Evolutionary conservation across 2,797 vertebrate species (phyloP).

Genomic region (Pangasius larnaudii): DNA sequence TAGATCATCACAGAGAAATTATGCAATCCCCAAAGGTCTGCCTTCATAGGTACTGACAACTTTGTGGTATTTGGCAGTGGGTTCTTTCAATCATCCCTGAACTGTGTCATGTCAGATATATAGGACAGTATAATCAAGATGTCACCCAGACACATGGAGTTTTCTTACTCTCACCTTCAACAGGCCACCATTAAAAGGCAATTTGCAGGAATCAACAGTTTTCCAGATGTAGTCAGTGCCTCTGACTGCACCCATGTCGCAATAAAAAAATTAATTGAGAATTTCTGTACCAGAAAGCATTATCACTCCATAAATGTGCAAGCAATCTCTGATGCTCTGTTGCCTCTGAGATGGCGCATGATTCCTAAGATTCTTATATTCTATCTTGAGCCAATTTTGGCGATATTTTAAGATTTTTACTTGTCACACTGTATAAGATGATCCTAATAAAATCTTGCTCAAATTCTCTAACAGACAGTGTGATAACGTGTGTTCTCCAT

Average conservation of each 20-base stretch:
- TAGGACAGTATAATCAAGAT: neutral
- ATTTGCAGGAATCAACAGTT: neutral
- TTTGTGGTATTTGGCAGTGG: neutral
- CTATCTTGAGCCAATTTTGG: neutral
- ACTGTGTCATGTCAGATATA: neutral
- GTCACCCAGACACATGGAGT: neutral
- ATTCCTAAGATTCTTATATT: neutral
- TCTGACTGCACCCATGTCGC: neutral
- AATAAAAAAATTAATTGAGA: slow-evolving; percentile 13
- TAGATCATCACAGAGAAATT: slow-evolving; percentile 4
- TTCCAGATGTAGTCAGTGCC: neutral
- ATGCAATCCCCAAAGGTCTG: neutral
- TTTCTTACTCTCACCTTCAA: neutral
- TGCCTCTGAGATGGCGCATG: neutral
- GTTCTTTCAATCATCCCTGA: neutral
- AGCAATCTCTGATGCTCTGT: slow-evolving; percentile 1
- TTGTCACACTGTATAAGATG: neutral
- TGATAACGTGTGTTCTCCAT: neutral
- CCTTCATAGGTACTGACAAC: slow-evolving; percentile 4
- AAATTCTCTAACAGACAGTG: neutral
- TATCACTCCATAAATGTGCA: slow-evolving; percentile 13
- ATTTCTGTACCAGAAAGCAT: slow-evolving; percentile 4
- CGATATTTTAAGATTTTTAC: neutral
- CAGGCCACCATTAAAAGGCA: neutral
- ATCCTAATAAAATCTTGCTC: neutral